These are phyloP conservation scores for Diachrysia chrysitis DNA, from an alignment of 2,888 invertebrate genomes.

Conservation along the genomic window DNA sequence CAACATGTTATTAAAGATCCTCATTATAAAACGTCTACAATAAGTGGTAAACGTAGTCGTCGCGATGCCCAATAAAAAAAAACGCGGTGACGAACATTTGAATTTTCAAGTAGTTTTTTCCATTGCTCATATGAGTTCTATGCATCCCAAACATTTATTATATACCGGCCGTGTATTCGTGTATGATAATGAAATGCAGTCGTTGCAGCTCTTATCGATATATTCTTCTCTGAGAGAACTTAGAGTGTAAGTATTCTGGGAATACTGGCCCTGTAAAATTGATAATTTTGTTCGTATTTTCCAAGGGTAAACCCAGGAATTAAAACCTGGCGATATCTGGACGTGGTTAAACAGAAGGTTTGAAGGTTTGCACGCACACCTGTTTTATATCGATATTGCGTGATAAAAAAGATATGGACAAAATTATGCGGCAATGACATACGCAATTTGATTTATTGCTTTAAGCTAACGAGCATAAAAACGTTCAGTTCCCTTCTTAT, in stretches of 20 bases:
- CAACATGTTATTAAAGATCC: constrained; percentile 24
- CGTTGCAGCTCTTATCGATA: background rate
- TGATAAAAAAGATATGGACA: constrained; percentile 50
- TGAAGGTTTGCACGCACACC: constrained; percentile 37
- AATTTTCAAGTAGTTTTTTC: background rate
- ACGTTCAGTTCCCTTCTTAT: constrained; percentile 36
- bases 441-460: constrained; percentile 44
- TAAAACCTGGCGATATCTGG: background rate
- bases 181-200: background rate
- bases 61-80: constrained; percentile 19
- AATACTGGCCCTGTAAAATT: too few species aligned
- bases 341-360: background rate
- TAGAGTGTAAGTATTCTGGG: too few species aligned
- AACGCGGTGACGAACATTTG: background rate
- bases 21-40: constrained; percentile 27
- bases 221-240: background rate
- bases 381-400: constrained; percentile 64
- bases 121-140: background rate
- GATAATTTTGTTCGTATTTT: background rate
- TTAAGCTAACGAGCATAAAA: constrained; percentile 37
- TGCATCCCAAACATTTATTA: constrained; percentile 1
- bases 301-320: background rate
- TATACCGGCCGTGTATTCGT: background rate
- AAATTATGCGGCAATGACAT: constrained; percentile 29
- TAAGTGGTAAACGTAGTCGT: constrained; percentile 6